A percentile compares a stretch with the other conserved stretches of the same genome.
Conservation (phyloP, 2,888 invertebrate species). For the Mantis religiosa region DNA sequence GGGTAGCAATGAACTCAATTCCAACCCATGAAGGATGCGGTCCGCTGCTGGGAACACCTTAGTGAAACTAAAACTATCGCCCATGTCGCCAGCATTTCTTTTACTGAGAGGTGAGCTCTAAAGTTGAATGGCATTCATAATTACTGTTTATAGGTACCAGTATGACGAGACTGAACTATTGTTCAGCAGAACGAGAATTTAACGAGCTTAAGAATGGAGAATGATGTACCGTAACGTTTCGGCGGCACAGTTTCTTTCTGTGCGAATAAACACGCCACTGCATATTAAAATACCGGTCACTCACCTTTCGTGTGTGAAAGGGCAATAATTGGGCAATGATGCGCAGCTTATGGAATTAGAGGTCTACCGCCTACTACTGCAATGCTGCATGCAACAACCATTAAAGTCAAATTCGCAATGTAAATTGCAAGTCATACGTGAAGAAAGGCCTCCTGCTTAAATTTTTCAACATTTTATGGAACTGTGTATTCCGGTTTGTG, state of each 20-base stretch:
- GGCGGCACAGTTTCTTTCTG: neutral
- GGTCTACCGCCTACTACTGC: neutral
- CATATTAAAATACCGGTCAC: neutral
- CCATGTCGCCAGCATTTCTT: too few relatives aligned
- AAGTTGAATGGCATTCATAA: neutral
- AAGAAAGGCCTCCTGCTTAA: too few relatives aligned
- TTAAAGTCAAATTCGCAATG: neutral
- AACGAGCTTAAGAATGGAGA: neutral
- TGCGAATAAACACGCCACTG: neutral
- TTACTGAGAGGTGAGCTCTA: too few relatives aligned
- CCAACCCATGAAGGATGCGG: too few relatives aligned
- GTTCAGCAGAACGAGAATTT: neutral
- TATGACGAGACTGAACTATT: neutral
- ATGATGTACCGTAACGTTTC: neutral
- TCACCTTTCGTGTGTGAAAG: neutral
- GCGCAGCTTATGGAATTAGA: neutral
- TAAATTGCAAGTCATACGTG: neutral
- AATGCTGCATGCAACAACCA: neutral
- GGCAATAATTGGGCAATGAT: neutral
- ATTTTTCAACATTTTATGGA: too few relatives aligned
- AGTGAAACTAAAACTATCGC: too few relatives aligned
- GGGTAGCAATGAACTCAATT: too few relatives aligned
- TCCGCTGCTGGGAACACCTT: too few relatives aligned
- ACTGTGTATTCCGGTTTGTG: too few relatives aligned
- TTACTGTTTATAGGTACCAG: neutral